Evolutionary conservation across 2,797 vertebrate species (phyloP).

Genomic region (Micropoecilia bifurca): DNA sequence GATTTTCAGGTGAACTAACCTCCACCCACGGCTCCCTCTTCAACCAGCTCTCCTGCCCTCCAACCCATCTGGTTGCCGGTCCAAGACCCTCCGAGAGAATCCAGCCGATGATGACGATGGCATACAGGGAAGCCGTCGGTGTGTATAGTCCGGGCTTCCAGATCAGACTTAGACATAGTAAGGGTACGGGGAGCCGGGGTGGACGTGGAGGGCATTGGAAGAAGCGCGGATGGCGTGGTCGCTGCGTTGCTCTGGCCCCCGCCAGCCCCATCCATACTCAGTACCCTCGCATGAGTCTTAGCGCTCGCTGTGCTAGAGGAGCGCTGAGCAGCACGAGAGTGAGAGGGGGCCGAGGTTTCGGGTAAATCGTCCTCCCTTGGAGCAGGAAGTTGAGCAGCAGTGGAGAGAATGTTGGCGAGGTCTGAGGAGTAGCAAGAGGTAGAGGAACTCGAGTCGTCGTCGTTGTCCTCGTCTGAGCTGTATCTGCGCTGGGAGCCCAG

Average conservation of each 20-base stretch:
- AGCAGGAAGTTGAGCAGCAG: constrained; percentile 73
- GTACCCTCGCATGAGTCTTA: constrained; percentile 91
- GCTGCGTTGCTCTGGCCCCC: constrained; percentile 74
- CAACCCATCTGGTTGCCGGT: constrained; percentile 90
- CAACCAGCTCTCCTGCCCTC: constrained; percentile 85
- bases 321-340: constrained; percentile 86
- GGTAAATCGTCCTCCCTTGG: constrained; percentile 72
- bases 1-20: constrained; percentile 73
- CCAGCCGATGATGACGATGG: constrained; percentile 74
- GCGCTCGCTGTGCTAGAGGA: constrained; percentile 90
- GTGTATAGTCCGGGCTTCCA: constrained; percentile 78
- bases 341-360: constrained; percentile 74
- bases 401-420: constrained; percentile 73
- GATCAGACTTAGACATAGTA: constrained; percentile 86
- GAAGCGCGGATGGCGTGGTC: constrained; percentile 66
- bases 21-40: constrained; percentile 90
- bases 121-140: constrained; percentile 75
- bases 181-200: constrained; percentile 81
- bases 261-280: constrained; percentile 90
- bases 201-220: constrained; percentile 76
- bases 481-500: constrained; percentile 87
- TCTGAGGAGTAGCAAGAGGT: constrained; percentile 91
- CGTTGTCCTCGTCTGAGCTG: constrained; percentile 85
- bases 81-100: constrained; percentile 83
- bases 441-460: constrained; percentile 87